These are phyloP conservation scores for Lepus europaeus DNA, from an alignment of 2,113 vertebrate species.

Conservation along the genomic window DNA sequence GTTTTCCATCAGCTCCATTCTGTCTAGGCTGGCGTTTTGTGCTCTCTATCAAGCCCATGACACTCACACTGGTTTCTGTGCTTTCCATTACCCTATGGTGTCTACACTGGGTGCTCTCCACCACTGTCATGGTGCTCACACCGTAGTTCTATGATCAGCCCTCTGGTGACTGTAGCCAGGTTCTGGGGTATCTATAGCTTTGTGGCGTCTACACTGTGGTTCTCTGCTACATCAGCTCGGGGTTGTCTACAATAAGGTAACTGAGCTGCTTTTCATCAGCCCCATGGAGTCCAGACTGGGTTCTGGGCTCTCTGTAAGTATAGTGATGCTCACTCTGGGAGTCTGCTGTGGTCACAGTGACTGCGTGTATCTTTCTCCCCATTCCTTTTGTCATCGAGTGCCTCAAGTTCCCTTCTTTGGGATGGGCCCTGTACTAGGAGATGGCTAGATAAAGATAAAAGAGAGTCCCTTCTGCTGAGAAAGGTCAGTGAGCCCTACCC, in stretches of 20 bases:
- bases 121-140: not conserved
- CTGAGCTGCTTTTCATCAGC: not conserved
- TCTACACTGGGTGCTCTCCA: not conserved
- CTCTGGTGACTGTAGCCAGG: no score
- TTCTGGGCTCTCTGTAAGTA: rapidly evolving
- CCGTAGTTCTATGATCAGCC: no score
- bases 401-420: not conserved
- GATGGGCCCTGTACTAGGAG: not conserved
- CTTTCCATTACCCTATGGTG: not conserved
- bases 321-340: not conserved
- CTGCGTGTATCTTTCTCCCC: not conserved
- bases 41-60: no score
- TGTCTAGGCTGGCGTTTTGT: not conserved
- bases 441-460: not conserved
- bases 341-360: not conserved
- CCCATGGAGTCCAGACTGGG: no score
- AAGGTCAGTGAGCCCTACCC: not conserved
- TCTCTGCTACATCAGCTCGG: no score
- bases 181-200: not conserved
- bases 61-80: not conserved
- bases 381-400: no score
- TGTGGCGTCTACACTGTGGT: not conserved
- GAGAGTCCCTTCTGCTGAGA: not conserved
- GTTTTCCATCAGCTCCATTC: not conserved
- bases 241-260: not conserved